Conservation (phyloP, 2,888 invertebrate genomes). For the Amblyteles armatorius region DNA sequence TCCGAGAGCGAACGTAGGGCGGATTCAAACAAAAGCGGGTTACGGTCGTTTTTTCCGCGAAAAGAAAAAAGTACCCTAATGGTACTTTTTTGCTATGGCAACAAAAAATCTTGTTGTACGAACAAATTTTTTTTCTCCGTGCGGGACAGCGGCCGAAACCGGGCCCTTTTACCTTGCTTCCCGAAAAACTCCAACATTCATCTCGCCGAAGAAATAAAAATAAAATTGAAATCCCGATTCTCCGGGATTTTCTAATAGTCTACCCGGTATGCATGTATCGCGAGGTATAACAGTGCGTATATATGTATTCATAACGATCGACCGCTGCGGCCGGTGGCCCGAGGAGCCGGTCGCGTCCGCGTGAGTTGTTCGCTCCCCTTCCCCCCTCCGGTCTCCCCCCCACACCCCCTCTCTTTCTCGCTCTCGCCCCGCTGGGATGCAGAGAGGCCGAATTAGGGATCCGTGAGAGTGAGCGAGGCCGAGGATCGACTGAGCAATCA, state of each 20-base stretch:
- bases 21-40: not conserved
- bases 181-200: not conserved
- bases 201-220: not conserved
- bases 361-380: slow-evolving; percentile 56
- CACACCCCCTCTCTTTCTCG: slow-evolving; percentile 53
- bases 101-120: no score
- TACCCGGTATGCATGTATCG: slow-evolving; percentile 46
- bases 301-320: slow-evolving; percentile 68
- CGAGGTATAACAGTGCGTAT: slow-evolving; percentile 28
- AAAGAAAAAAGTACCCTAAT: no score
- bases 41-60: no score
- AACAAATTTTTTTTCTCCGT: no score
- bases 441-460: slow-evolving; percentile 58
- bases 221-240: not conserved
- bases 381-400: slow-evolving; percentile 8
- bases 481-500: slow-evolving; percentile 69
- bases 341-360: slow-evolving; percentile 65
- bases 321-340: slow-evolving; percentile 60
- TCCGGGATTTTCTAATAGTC: slow-evolving; percentile 28
- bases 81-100: no score
- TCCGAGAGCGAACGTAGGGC: not conserved
- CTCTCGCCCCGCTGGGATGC: slow-evolving; percentile 44
- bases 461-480: slow-evolving; percentile 46
- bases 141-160: no score
- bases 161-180: no score